A percentile compares a stretch with the other conserved stretches of the same genome.
Evolutionary conservation across 2,113 vertebrate species (phyloP).

Genomic region (Hippocampus comes): DNA sequence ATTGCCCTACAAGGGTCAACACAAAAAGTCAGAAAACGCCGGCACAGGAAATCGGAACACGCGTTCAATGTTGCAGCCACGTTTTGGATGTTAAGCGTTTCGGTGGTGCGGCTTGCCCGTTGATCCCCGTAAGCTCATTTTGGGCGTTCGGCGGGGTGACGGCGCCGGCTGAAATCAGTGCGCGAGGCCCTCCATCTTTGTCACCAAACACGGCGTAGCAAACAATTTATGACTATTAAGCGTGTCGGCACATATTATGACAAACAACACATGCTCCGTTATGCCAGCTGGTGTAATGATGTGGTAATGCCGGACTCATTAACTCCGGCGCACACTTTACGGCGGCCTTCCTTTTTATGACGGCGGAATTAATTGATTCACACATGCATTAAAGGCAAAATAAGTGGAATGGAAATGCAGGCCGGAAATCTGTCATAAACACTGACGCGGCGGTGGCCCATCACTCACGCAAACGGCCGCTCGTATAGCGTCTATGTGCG

Average conservation of each 20-base stretch:
- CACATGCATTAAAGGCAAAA: constrained; percentile 14
- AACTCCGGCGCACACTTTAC: constrained; percentile 76
- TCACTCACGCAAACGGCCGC: background rate
- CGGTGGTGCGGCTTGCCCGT: background rate
- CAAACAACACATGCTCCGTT: constrained; percentile 97
- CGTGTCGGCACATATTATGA: constrained; percentile 95
- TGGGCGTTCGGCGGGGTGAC: background rate
- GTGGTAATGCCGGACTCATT: constrained; percentile 98
- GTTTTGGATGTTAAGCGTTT: background rate
- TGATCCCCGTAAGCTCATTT: background rate
- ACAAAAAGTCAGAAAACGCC: no score
- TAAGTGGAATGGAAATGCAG: constrained; percentile 7
- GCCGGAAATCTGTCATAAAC: constrained; percentile 11
- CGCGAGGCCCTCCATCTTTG: background rate
- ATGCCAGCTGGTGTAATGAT: constrained; percentile 98
- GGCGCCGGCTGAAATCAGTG: background rate
- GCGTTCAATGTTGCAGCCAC: no score
- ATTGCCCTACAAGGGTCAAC: no score
- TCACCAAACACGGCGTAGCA: constrained; percentile 28
- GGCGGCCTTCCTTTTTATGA: constrained; percentile 81
- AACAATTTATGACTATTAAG: constrained; percentile 79
- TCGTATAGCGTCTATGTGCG: background rate
- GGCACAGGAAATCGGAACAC: no score
- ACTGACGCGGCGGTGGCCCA: background rate
- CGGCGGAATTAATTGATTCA: constrained; percentile 64